Percentiles rank a stretch among this genome's conserved stretches.
Conservation (phyloP, 2,888 invertebrate species). For the Polymixis flavicincta region DNA sequence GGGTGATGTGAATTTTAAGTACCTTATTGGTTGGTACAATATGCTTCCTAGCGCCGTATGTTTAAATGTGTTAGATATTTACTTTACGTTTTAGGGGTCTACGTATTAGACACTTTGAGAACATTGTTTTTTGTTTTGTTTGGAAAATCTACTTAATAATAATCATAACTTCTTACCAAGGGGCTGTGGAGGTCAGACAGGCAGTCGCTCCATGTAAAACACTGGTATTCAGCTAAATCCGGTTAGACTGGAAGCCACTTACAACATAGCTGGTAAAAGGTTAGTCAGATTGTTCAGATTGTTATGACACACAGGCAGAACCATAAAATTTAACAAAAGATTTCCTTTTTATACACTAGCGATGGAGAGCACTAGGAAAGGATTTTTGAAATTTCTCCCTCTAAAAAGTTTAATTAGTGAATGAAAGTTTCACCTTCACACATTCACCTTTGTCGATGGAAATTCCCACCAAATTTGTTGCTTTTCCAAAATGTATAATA, state of each 20-base stretch:
- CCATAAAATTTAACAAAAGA: not conserved
- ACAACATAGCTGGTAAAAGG: too few species aligned
- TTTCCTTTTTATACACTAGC: not conserved
- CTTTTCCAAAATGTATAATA: not conserved
- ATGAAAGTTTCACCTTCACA: not conserved
- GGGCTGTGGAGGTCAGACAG: too few species aligned
- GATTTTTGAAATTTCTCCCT: not conserved
- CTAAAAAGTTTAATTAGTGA: not conserved
- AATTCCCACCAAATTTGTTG: too few species aligned
- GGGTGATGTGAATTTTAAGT: conserved; percentile 52
- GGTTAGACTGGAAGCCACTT: too few species aligned
- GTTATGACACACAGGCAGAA: too few species aligned
- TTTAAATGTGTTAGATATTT: conserved; percentile 20
- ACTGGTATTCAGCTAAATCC: too few species aligned
- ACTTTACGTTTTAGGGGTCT: conserved; percentile 2
- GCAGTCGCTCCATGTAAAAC: too few species aligned
- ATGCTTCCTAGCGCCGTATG: conserved; percentile 28
- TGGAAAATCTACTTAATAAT: not conserved
- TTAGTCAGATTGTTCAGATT: too few species aligned
- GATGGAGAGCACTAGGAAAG: not conserved
- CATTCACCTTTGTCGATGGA: too few species aligned
- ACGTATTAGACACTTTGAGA: not conserved
- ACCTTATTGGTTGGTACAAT: conserved; percentile 51
- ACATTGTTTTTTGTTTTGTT: not conserved
- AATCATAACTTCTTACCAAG: not conserved